A percentile compares a stretch with the other conserved stretches of the same genome.
phyloP scores from a whole-genome alignment of 2,113 vertebrate genomes.

The Oryzias celebensis region DNA sequence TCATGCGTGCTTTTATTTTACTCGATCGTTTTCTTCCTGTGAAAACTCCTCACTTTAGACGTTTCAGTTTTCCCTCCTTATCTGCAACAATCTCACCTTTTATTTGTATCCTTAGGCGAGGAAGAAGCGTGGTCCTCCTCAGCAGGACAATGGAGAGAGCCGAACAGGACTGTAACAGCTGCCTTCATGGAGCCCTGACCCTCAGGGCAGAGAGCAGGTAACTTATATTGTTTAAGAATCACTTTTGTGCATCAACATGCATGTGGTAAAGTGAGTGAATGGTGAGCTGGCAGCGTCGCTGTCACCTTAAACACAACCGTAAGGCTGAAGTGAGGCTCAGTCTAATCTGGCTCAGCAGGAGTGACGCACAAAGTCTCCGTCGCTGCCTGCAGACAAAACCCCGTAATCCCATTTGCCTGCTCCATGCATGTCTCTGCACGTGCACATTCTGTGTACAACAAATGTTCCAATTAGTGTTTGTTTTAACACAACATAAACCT shows the following conservation, averaged over 20 bases:
- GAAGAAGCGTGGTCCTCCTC: conserved; percentile 49
- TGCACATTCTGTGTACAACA: conserved; percentile 12
- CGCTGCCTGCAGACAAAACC: conserved; percentile 51
- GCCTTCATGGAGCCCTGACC: conserved; percentile 66
- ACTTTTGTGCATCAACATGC: conserved; percentile 4
- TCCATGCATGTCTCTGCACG: conserved; percentile 11
- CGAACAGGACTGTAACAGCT: conserved; percentile 48
- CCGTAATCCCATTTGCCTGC: conserved; percentile 60
- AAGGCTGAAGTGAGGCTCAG: conserved; percentile 51
- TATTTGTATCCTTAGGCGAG: conserved; percentile 53
- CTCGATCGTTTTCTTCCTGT: too few species aligned
- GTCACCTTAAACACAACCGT: conserved; percentile 33
- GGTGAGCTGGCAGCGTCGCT: conserved; percentile 5
- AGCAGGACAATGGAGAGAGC: conserved; percentile 44
- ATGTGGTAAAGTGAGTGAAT: too few species aligned
- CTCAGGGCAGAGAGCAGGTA: conserved; percentile 57
- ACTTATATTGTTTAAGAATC: conserved; percentile 23
- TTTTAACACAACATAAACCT: background rate
- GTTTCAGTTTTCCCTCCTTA: too few species aligned
- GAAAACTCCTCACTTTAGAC: too few species aligned
- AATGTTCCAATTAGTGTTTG: conserved; percentile 18
- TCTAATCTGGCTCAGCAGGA: conserved; percentile 70
- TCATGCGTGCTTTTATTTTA: too few species aligned
- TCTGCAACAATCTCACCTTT: background rate
- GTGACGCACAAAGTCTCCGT: conserved; percentile 60